Percentiles rank a stretch among this genome's conserved stretches.
Evolutionary conservation across 1,140 invertebrate species (phyloP).

Genomic region (Elysia chlorotica): DNA sequence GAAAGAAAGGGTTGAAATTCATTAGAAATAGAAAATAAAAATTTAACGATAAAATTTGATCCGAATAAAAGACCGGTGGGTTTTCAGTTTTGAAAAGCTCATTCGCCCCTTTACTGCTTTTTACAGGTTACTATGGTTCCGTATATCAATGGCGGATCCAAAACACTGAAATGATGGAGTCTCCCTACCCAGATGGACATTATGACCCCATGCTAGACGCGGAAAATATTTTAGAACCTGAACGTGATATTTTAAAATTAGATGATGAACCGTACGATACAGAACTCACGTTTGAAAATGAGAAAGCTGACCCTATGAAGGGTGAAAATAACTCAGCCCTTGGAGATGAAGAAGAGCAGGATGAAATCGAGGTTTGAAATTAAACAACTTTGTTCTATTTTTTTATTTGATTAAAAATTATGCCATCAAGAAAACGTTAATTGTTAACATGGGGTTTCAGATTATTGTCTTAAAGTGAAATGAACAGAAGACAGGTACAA

Average conservation of each 20-base stretch:
- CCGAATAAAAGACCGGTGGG: no score
- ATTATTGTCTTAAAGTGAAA: neutral
- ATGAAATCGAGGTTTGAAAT: neutral
- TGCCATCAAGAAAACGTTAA: no score
- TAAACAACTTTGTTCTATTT: no score
- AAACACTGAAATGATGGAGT: neutral
- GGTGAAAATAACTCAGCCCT: no score
- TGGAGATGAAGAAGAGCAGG: neutral
- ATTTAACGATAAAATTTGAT: no score
- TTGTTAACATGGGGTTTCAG: no score
- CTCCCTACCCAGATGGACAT: slow-evolving; percentile 31
- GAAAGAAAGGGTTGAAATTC: no score
- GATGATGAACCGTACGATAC: no score
- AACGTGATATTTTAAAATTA: slow-evolving; percentile 42
- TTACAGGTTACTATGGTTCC: neutral
- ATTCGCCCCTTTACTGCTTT: neutral
- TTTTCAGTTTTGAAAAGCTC: no score
- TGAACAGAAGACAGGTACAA: neutral
- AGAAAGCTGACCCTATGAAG: neutral
- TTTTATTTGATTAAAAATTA: no score
- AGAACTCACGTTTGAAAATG: neutral
- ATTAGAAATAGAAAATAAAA: no score
- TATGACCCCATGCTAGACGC: slow-evolving; percentile 42
- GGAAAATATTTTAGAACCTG: slow-evolving; percentile 37
- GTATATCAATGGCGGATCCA: neutral